A percentile compares a stretch with the other conserved stretches of the same genome.
These are phyloP conservation scores for Parnassius smintheus DNA, from an alignment of 2,888 invertebrate genomes.

Conservation along the genomic window DNA sequence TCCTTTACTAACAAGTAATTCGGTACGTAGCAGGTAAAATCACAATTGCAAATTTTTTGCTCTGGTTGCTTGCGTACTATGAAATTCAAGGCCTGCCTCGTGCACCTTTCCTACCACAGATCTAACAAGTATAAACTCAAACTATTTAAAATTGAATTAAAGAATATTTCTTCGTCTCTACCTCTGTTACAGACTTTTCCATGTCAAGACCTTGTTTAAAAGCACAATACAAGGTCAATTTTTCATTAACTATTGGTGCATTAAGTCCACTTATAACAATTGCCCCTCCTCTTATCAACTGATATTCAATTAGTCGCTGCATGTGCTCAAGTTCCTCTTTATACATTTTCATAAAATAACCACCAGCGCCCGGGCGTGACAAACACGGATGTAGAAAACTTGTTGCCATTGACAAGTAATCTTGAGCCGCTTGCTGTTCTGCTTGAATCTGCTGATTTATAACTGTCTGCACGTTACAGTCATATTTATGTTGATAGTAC, in stretches of 20 bases:
- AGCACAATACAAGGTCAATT: constrained; percentile 41
- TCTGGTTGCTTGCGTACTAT: no score
- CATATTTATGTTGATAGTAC: constrained; percentile 39
- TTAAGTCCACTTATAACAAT: constrained; percentile 37
- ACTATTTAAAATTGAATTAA: no score
- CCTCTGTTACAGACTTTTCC: constrained; percentile 49
- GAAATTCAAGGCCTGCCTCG: no score
- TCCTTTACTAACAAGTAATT: no score
- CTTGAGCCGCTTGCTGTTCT: constrained; percentile 50
- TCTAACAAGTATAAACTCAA: no score
- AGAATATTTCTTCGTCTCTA: constrained; percentile 15
- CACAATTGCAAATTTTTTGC: no score
- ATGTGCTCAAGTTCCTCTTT: constrained; percentile 49
- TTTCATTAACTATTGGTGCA: constrained; percentile 29
- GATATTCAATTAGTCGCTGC: constrained; percentile 48
- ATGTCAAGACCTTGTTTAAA: constrained; percentile 43
- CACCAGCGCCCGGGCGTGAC: constrained; percentile 44
- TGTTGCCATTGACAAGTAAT: constrained; percentile 48
- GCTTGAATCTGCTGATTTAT: constrained; percentile 48
- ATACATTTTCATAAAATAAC: constrained; percentile 53
- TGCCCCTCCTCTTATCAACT: constrained; percentile 44
- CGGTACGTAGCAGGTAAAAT: no score
- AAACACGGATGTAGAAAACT: constrained; percentile 43
- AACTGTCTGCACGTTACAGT: constrained; percentile 39
- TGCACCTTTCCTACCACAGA: no score